phyloP scores from a whole-genome alignment of 2,113 vertebrate genomes.

The Eptatretus burgeri region DNA sequence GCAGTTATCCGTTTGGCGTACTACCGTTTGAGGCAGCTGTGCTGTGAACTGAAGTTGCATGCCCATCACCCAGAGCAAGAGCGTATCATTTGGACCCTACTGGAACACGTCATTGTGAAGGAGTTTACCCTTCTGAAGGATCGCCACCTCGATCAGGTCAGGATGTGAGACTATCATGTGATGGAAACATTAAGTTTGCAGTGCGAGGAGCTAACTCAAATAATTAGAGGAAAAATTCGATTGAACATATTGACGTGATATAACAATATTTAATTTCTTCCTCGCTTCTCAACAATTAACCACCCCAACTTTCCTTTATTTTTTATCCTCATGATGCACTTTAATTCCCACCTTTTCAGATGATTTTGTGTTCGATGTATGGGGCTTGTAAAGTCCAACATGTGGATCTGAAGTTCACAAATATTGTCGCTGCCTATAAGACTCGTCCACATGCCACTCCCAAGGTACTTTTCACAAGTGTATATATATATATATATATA shows the following conservation, averaged over 20 bases:
- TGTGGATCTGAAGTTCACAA: slow-evolving; percentile 78
- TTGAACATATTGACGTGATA: too few species aligned
- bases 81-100: slow-evolving; percentile 77
- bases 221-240: too few species aligned
- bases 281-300: too few species aligned
- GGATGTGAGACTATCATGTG: background rate
- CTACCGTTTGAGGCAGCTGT: slow-evolving; percentile 39
- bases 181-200: too few species aligned
- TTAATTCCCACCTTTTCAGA: slow-evolving; percentile 20
- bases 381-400: slow-evolving; percentile 92
- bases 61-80: slow-evolving; percentile 50
- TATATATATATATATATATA: too few species aligned
- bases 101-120: slow-evolving; percentile 66
- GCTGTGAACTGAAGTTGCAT: slow-evolving; percentile 30
- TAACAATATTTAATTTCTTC: too few species aligned
- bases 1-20: slow-evolving; percentile 72
- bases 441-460: slow-evolving; percentile 62
- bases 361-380: slow-evolving; percentile 98
- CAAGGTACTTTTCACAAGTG: slow-evolving; percentile 32
- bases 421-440: slow-evolving; percentile 74
- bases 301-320: too few species aligned
- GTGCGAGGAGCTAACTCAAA: too few species aligned
- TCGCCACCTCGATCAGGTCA: slow-evolving; percentile 81
- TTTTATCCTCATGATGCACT: background rate
- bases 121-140: slow-evolving; percentile 81